These are phyloP conservation scores for Siniperca undulata DNA, from an alignment of 2,797 vertebrate genomes.

Conservation along the genomic window DNA sequence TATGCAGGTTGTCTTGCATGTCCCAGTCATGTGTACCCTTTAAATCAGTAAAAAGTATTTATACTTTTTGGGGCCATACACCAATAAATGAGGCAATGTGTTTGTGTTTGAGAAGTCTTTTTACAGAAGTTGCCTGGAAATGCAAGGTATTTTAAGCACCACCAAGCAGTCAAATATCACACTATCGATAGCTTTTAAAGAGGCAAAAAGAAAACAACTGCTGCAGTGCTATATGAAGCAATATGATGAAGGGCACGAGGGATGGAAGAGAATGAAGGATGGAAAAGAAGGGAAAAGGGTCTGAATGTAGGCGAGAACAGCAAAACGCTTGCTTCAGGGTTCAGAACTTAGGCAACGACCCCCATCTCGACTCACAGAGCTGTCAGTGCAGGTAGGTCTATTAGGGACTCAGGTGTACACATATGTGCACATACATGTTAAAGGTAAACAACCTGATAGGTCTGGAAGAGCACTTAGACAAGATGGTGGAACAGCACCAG, in stretches of 20 bases:
- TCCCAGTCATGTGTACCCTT: not conserved
- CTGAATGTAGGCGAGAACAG: not conserved
- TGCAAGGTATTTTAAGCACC: not conserved
- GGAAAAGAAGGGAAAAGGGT: not conserved
- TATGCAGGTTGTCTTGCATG: not conserved
- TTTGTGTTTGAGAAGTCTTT: not conserved
- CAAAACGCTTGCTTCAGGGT: conserved; percentile 40
- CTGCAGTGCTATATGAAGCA: not conserved
- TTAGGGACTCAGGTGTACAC: conserved; percentile 47
- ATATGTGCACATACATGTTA: conserved; percentile 34
- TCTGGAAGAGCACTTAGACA: conserved; percentile 75
- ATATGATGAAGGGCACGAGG: not conserved
- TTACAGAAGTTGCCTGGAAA: not conserved
- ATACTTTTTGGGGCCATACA: not conserved
- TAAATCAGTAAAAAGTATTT: not conserved
- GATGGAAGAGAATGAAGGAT: not conserved
- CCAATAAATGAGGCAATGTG: not conserved
- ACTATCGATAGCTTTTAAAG: not conserved
- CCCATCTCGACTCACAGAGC: conserved; percentile 35
- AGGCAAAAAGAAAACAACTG: not conserved
- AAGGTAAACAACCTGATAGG: conserved; percentile 68
- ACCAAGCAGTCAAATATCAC: not conserved
- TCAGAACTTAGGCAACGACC: conserved; percentile 51
- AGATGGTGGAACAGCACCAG: conserved; percentile 47
- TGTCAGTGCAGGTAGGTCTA: conserved; percentile 48